Evolutionary conservation across 1,140 invertebrate species (phyloP).

Genomic region (Drosophila nannoptera): DNA sequence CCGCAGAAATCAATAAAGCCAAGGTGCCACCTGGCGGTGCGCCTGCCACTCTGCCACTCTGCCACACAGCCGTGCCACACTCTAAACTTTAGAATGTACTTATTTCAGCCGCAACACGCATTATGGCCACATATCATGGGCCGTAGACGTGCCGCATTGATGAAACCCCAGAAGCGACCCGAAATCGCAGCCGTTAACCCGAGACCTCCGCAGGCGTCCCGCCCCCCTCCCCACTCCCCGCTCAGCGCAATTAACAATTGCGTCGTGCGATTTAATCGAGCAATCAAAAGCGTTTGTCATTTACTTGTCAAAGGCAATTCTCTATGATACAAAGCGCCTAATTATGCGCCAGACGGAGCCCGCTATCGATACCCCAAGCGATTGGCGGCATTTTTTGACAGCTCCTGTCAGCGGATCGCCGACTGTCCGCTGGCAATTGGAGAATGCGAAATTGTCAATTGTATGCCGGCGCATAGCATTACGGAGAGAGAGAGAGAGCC

Average conservation of each 20-base stretch:
- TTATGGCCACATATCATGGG: slow-evolving; percentile 68
- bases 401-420: slow-evolving; percentile 28
- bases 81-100: slow-evolving; percentile 69
- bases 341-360: slow-evolving; percentile 48
- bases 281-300: slow-evolving; percentile 76
- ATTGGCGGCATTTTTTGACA: slow-evolving; percentile 56
- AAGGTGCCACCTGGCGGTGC: slow-evolving; percentile 65
- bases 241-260: slow-evolving; percentile 64
- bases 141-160: slow-evolving; percentile 51
- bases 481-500: not conserved
- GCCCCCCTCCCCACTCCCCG: not conserved
- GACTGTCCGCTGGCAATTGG: slow-evolving; percentile 23
- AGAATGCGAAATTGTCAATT: slow-evolving; percentile 31
- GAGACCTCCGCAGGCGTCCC: not conserved
- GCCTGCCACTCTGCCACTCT: not conserved
- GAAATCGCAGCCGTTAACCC: slow-evolving; percentile 14
- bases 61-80: not conserved
- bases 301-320: slow-evolving; percentile 72
- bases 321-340: slow-evolving; percentile 56
- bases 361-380: slow-evolving; percentile 17
- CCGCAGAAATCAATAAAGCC: slow-evolving; percentile 78
- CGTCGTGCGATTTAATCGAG: slow-evolving; percentile 69
- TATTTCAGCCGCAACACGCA: slow-evolving; percentile 63
- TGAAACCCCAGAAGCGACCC: slow-evolving; percentile 25
- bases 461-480: slow-evolving; percentile 5